phyloP scores from a whole-genome alignment of 2,888 invertebrate genomes.

The Ceraclea dissimilis region DNA sequence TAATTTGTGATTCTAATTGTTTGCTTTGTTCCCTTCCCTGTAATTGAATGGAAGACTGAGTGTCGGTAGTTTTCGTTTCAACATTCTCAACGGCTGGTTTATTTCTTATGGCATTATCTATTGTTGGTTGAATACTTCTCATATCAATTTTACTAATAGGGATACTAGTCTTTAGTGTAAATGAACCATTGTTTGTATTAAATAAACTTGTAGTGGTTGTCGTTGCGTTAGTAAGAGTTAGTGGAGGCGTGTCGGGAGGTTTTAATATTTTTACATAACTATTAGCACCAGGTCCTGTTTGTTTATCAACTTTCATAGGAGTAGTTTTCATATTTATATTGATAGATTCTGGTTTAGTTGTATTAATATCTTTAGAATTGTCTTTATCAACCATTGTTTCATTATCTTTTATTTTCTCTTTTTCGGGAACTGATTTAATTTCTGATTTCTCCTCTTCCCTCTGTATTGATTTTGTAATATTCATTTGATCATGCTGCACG shows the following conservation, averaged over 20 bases:
- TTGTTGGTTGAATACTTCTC: constrained; percentile 13
- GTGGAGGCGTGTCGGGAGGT: background rate
- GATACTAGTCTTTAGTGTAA: constrained; percentile 45
- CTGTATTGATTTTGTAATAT: background rate
- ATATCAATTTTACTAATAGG: constrained; percentile 33
- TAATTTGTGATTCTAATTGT: constrained; percentile 4
- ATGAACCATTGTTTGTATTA: constrained; percentile 36
- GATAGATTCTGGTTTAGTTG: background rate
- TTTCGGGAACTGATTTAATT: background rate
- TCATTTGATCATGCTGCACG: background rate
- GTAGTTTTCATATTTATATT: background rate
- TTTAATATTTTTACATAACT: background rate
- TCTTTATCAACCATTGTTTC: background rate
- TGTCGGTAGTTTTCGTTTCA: constrained; percentile 7
- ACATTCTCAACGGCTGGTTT: background rate
- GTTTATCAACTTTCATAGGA: constrained; percentile 3
- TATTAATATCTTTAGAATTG: background rate
- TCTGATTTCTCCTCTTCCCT: background rate
- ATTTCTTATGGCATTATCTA: constrained; percentile 1
- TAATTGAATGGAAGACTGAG: constrained; percentile 1
- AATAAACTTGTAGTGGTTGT: background rate
- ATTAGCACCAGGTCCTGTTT: background rate
- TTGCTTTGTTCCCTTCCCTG: background rate
- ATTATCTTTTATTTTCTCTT: background rate
- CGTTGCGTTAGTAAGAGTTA: background rate